Percentiles rank a stretch among this genome's conserved stretches.
Evolutionary conservation across 2,113 vertebrate species (phyloP).

Genomic region (Ophiodon elongatus): DNA sequence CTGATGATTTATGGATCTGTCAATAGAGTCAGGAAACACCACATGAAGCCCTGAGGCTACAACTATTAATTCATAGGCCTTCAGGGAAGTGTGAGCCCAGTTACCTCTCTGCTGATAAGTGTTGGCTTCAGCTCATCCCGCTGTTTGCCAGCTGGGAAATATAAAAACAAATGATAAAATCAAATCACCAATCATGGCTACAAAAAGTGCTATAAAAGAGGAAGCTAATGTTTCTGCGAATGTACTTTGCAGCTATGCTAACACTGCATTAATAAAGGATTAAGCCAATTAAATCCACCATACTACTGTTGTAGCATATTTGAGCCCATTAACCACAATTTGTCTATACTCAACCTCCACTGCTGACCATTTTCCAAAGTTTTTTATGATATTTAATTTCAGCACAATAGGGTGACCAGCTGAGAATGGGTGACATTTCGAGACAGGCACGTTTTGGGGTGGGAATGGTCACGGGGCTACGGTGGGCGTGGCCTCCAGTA

Average conservation of each 20-base stretch:
- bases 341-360: not conserved
- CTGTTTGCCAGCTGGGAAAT: not conserved
- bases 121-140: not conserved
- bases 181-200: not conserved
- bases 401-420: not conserved
- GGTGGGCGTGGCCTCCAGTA: no score
- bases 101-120: not conserved
- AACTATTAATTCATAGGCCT: not conserved
- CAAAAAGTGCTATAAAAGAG: not conserved
- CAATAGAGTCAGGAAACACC: not conserved
- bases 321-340: not conserved
- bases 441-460: no score
- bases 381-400: not conserved
- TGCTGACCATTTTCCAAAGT: not conserved
- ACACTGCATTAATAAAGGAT: not conserved
- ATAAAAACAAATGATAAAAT: not conserved
- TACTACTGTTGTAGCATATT: not conserved
- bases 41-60: not conserved
- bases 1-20: slow-evolving; percentile 16
- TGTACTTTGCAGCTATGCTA: not conserved
- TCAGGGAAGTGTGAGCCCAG: not conserved
- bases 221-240: not conserved
- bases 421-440: no score
- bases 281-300: not conserved
- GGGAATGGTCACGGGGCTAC: no score